A percentile compares a stretch with the other conserved stretches of the same genome.
Evolutionary conservation across 1,140 invertebrate species (phyloP).

Genomic region (Neodiprion virginianus): DNA sequence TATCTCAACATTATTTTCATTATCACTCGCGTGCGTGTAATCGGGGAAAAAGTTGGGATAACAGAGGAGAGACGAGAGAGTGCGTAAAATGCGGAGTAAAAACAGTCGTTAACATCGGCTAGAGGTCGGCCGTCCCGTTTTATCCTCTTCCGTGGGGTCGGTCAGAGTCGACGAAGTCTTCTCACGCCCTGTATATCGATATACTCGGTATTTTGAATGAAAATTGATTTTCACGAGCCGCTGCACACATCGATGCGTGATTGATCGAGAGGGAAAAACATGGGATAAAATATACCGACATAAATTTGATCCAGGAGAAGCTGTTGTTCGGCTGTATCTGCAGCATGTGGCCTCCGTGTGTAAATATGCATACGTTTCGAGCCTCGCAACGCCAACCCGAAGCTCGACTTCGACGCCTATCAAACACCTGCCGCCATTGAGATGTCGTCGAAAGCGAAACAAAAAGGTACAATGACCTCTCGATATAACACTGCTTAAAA

Average conservation of each 20-base stretch:
- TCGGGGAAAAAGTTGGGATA: no score
- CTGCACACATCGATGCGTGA: not conserved
- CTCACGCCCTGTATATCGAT: not conserved
- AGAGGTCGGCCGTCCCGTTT: no score
- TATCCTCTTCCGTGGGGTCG: no score
- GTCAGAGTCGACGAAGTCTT: no score
- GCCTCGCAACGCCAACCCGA: no score
- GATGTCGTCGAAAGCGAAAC: not conserved
- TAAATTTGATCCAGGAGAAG: not conserved
- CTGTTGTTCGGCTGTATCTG: not conserved
- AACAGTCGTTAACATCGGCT: no score
- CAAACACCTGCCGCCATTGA: not conserved
- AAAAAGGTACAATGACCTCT: not conserved
- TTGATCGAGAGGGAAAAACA: not conserved
- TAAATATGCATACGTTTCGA: not conserved
- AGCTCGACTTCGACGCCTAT: not conserved
- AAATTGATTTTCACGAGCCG: not conserved
- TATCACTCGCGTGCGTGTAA: no score
- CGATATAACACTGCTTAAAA: not conserved
- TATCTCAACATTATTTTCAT: no score
- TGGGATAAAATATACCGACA: not conserved
- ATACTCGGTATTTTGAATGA: not conserved
- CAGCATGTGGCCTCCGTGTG: not conserved
- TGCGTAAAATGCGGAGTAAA: no score
- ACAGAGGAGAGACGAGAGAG: no score